Conservation (phyloP, 2,113 vertebrate species). For the Psammodynastes pulverulentus region DNA sequence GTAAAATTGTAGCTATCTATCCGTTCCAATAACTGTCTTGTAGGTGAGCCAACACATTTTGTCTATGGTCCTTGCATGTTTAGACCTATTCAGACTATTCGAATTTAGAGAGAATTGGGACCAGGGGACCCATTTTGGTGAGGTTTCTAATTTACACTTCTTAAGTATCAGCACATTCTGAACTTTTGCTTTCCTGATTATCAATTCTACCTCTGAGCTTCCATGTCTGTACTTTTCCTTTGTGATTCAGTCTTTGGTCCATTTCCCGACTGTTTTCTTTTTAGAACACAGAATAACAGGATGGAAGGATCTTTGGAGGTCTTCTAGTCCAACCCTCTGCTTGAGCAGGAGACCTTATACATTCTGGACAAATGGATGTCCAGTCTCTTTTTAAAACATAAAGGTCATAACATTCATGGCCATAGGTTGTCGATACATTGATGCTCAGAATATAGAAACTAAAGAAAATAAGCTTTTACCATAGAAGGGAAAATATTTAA, state of each 20-base stretch:
- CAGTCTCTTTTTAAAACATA: neutral
- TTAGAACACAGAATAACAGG: neutral
- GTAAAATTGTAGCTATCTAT: neutral
- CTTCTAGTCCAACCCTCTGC: too few relatives aligned
- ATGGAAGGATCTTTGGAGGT: too few relatives aligned
- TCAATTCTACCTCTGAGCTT: neutral
- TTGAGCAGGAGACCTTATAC: too few relatives aligned
- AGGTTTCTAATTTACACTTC: neutral
- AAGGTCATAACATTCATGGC: too few relatives aligned
- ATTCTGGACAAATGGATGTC: too few relatives aligned
- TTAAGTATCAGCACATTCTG: neutral
- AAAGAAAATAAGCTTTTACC: too few relatives aligned
- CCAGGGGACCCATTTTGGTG: neutral
- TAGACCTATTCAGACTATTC: neutral
- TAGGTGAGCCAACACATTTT: neutral
- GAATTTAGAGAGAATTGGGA: neutral
- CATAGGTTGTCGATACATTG: too few relatives aligned
- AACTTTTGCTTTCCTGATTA: neutral
- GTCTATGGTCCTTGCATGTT: neutral
- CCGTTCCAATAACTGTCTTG: neutral
- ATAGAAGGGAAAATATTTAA: too few relatives aligned
- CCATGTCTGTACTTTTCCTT: neutral
- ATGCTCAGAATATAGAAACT: too few relatives aligned
- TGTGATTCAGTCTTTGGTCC: neutral
- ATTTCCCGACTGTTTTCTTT: neutral